Percentiles rank a stretch among this genome's conserved stretches.
phyloP scores from a whole-genome alignment of 2,113 vertebrate genomes.

The Festucalex cinctus region DNA sequence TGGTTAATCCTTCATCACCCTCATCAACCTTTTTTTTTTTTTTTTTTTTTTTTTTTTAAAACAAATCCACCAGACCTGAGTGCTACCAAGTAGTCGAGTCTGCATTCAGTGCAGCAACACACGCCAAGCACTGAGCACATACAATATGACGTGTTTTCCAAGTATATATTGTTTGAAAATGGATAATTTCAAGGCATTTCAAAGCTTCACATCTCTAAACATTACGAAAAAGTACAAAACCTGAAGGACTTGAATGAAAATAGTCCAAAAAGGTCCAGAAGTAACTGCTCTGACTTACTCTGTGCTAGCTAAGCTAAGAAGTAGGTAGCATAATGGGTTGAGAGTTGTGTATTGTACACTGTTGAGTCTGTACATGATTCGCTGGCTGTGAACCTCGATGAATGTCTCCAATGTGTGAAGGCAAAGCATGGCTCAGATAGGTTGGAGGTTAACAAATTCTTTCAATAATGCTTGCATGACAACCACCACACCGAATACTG shows the following conservation, averaged over 20 bases:
- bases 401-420: conserved; percentile 50
- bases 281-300: conserved; percentile 17
- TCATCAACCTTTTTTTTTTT: background rate
- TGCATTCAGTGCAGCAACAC: conserved; percentile 51
- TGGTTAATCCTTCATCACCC: conserved; percentile 4
- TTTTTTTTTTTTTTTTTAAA: conserved; percentile 7
- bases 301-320: conserved; percentile 23
- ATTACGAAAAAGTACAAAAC: conserved; percentile 22
- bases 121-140: conserved; percentile 35
- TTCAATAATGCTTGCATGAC: conserved; percentile 16
- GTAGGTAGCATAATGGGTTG: conserved; percentile 21
- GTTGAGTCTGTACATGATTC: conserved; percentile 11
- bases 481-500: conserved; percentile 17
- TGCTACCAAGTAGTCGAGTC: conserved; percentile 47
- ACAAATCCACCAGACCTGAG: conserved; percentile 41
- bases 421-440: conserved; percentile 56
- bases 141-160: conserved; percentile 27
- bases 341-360: conserved; percentile 9
- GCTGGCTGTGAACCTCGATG: conserved; percentile 33
- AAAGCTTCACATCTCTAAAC: conserved; percentile 3
- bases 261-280: conserved; percentile 15
- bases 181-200: conserved; percentile 31
- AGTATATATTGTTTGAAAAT: conserved; percentile 22
- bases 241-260: conserved; percentile 12
- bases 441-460: conserved; percentile 13